Evolutionary conservation across 2,888 invertebrate species (phyloP), one percentile per base, ranked within the genome.

Genomic region (Catocala nupta): DNA sequence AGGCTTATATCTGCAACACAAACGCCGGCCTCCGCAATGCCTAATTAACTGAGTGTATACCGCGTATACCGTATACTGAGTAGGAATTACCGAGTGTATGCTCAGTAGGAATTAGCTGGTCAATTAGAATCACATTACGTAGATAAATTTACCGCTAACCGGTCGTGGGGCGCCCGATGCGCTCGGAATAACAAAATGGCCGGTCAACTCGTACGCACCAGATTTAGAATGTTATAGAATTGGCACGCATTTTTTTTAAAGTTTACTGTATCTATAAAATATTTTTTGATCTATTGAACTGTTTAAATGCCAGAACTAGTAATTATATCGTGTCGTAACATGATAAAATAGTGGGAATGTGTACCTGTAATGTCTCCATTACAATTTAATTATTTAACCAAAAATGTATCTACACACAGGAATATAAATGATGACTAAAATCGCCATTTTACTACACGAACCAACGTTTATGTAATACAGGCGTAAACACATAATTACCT

Each of bases 101-200:
- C 84, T 85, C 87, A 77, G 84, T 87, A 87, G 82, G 87, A 91
- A 92, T 94, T 93, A 92, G 90, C 86, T 84, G 92, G 87, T 91
- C 94, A 93, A 93, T 94, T 93, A 93, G 91, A 92, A 89, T 91
- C 91, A 90, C 91, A 91, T 92, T 92, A 92, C 92, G 88, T 84
- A 86, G 89, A 89, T 88, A 91, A 89, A 89, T 92, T 91, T 91
- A 90, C 92, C 90, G 91, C 89, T 91, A 91, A 93, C 90, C 85
- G 89, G 85, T 83, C 83, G 86, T 83, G 86, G 84, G 70, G 90
- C 83, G 83, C 76, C 81, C 87, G 86, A 86, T 87, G 89, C 87
- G 85, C 81, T 77, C 71, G 74, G 87, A 90, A 92, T 91, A 90
- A 90, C 88, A 89, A 92, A 90, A 89, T 88, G 87, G 81, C 79